These are phyloP conservation scores for Hyperoplus immaculatus DNA, from an alignment of 2,797 vertebrate species.

Conservation along the genomic window DNA sequence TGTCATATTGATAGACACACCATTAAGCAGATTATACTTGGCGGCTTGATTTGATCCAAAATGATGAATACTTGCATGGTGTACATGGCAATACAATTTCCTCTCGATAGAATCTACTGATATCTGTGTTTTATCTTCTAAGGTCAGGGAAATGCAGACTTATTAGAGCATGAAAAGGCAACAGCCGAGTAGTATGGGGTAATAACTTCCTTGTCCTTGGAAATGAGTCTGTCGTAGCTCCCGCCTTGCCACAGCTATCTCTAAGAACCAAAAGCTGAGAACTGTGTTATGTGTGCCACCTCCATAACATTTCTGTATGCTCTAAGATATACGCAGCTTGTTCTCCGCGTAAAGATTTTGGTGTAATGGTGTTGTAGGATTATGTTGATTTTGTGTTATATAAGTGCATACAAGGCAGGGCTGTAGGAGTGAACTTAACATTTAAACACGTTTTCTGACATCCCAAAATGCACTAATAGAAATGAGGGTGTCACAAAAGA, in stretches of 20 bases:
- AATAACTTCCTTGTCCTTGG: constrained; percentile 82
- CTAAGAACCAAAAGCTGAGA: constrained; percentile 54
- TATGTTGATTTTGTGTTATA: constrained; percentile 9
- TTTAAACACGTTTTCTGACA: constrained; percentile 60
- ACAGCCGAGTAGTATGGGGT: constrained; percentile 65
- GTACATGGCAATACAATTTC: constrained; percentile 71
- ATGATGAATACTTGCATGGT: constrained; percentile 70
- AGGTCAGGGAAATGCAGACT: constrained; percentile 72
- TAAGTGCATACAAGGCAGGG: constrained; percentile 1
- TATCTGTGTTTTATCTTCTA: constrained; percentile 79
- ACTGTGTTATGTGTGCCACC: constrained; percentile 49
- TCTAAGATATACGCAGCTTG: constrained; percentile 27
- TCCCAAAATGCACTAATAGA: constrained; percentile 48
- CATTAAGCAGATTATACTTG: constrained; percentile 78
- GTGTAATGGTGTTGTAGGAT: constrained; percentile 18
- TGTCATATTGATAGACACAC: constrained; percentile 69
- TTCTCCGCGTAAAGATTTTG: constrained; percentile 24
- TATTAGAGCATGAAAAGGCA: constrained; percentile 82
- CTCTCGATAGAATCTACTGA: constrained; percentile 68
- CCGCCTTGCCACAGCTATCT: constrained; percentile 41
- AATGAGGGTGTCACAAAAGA: constrained; percentile 58
- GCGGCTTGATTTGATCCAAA: constrained; percentile 71
- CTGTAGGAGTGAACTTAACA: constrained; percentile 54
- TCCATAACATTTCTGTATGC: constrained; percentile 26
- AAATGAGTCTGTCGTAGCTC: constrained; percentile 80